Evolutionary conservation across 1,140 invertebrate genomes (phyloP).

Genomic region (Bradysia coprophila): DNA sequence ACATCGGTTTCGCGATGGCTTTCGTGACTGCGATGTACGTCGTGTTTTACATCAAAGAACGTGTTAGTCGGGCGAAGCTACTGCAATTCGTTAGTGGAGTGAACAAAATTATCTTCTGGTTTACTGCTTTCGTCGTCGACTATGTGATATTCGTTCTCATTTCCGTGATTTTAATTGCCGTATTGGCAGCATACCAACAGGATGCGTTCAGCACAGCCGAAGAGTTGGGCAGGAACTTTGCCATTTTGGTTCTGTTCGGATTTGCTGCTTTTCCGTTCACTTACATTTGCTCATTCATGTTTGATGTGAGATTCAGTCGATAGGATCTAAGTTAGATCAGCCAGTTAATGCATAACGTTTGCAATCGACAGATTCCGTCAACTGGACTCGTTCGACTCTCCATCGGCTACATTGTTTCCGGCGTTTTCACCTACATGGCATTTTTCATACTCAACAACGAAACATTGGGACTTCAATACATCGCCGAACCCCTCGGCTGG

Average conservation of each 20-base stretch:
- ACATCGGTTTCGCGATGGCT: conserved; percentile 43
- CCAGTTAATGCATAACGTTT: conserved; percentile 44
- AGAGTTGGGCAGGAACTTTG: conserved; percentile 29
- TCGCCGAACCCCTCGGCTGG: conserved; percentile 35
- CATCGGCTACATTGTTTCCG: conserved; percentile 12
- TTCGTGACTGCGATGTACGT: conserved; percentile 59
- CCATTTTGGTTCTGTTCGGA: conserved; percentile 30
- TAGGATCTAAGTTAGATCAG: conserved; percentile 46
- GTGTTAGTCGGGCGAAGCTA: too few relatives aligned
- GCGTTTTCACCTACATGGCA: conserved; percentile 38
- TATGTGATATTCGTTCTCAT: conserved; percentile 41
- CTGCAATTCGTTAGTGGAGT: conserved; percentile 55
- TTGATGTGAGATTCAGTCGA: conserved; percentile 42
- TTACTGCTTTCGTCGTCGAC: conserved; percentile 51
- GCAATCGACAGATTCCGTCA: too few relatives aligned
- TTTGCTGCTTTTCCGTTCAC: conserved; percentile 29
- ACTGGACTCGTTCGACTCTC: too few relatives aligned
- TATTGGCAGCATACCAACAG: conserved; percentile 35
- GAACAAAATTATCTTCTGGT: conserved; percentile 50
- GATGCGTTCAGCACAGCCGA: conserved; percentile 27
- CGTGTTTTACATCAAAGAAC: conserved; percentile 39
- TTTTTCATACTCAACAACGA: conserved; percentile 39
- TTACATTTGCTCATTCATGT: conserved; percentile 35
- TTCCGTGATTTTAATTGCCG: conserved; percentile 27
- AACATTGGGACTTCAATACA: conserved; percentile 30